Conservation (phyloP, 2,888 invertebrate genomes). For the Agriopis aurantiaria region DNA sequence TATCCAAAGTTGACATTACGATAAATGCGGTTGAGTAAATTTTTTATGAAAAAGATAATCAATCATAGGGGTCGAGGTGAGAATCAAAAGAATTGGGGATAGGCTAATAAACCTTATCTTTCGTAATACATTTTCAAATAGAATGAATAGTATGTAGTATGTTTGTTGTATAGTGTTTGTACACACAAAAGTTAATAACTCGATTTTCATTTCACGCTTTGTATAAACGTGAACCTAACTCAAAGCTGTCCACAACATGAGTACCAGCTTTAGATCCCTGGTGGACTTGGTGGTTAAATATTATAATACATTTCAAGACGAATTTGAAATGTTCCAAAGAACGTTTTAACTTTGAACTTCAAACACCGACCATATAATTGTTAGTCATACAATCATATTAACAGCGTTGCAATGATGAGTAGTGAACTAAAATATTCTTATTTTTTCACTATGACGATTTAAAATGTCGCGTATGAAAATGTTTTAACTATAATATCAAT, state of each 20-base stretch:
- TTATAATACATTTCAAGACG: slow-evolving; percentile 7
- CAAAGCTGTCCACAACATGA: slow-evolving; percentile 25
- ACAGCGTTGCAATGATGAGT: neutral
- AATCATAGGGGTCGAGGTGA: neutral
- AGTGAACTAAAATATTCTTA: neutral
- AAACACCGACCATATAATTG: neutral
- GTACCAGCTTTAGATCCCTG: slow-evolving; percentile 2
- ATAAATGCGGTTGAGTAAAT: neutral
- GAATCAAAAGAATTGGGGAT: neutral
- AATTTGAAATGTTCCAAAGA: slow-evolving; percentile 9
- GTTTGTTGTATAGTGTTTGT: neutral
- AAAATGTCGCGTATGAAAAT: neutral
- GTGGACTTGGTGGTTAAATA: neutral
- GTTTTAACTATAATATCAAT: too few species aligned
- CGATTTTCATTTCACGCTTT: slow-evolving; percentile 3
- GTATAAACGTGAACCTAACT: slow-evolving; percentile 6
- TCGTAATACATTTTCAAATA: neutral
- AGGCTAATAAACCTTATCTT: neutral
- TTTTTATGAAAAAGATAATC: neutral
- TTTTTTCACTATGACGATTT: too few species aligned
- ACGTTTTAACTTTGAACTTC: neutral
- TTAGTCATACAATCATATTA: neutral
- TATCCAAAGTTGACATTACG: neutral
- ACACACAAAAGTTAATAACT: neutral
- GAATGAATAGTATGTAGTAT: neutral